Percentiles rank a stretch among this genome's conserved stretches.
phyloP scores from a whole-genome alignment of 2,797 vertebrate species.

The Coendou prehensilis region DNA sequence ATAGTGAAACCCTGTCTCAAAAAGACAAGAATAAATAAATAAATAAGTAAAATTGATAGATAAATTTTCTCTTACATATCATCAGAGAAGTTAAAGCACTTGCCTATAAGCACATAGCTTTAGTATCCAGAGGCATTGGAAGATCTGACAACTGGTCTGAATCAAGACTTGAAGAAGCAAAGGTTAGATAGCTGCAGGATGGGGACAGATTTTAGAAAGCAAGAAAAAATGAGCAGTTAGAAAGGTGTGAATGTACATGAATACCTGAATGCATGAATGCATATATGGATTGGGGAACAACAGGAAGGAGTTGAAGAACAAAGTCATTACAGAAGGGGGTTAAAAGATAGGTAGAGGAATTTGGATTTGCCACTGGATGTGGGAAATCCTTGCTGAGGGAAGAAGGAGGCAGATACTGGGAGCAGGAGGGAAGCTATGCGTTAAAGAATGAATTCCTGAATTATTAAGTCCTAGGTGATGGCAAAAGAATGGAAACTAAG shows the following conservation, averaged over 20 bases:
- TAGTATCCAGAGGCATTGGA: neutral
- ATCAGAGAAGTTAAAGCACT: constrained; percentile 38
- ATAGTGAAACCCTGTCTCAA: too few relatives aligned
- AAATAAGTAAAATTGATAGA: too few relatives aligned
- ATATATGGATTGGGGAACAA: neutral
- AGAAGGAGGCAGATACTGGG: neutral
- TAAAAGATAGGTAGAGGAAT: neutral
- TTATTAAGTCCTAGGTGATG: neutral
- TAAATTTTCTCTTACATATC: neutral
- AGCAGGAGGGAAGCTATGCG: neutral
- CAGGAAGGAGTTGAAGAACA: neutral
- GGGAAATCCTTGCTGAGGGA: neutral
- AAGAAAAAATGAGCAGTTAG: constrained; percentile 1
- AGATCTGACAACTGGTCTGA: neutral
- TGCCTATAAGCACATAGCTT: neutral
- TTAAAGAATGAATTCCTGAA: neutral
- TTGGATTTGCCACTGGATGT: neutral
- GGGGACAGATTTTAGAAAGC: neutral
- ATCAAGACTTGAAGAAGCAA: neutral
- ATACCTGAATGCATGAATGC: neutral
- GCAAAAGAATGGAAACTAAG: neutral
- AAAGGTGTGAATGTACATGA: neutral
- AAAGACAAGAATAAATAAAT: too few relatives aligned
- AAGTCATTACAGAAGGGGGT: neutral
- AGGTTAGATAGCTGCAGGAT: neutral